A percentile compares a stretch with the other conserved stretches of the same genome.
These are phyloP conservation scores for Leucoraja erinaceus DNA, from an alignment of 2,113 vertebrate species.

Conservation along the genomic window DNA sequence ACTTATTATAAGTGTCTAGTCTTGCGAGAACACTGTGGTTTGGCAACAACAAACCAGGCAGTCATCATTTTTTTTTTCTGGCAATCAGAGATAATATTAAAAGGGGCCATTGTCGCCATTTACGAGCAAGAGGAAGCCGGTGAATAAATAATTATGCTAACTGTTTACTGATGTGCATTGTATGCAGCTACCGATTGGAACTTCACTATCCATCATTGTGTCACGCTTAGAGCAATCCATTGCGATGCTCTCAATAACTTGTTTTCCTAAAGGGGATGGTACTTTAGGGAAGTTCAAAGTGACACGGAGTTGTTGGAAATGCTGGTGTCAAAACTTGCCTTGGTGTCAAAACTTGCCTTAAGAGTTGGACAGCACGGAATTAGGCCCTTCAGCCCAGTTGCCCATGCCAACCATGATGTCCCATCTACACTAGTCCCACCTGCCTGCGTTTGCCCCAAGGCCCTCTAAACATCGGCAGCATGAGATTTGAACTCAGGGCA, in stretches of 20 bases:
- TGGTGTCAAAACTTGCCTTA: no score
- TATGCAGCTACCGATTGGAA: background rate
- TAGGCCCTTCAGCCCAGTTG: no score
- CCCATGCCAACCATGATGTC: no score
- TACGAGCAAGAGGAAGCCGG: background rate
- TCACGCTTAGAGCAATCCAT: background rate
- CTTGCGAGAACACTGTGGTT: background rate
- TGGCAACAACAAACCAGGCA: constrained; percentile 9
- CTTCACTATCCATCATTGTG: background rate
- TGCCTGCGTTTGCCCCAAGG: no score
- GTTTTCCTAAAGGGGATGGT: background rate
- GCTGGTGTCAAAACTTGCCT: no score
- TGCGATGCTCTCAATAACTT: background rate
- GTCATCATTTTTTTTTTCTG: background rate
- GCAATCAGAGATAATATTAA: background rate
- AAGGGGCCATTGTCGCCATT: background rate
- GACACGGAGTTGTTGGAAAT: background rate
- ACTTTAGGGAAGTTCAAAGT: background rate
- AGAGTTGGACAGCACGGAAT: background rate
- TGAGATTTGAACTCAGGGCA: no score
- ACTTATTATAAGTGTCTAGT: background rate
- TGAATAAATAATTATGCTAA: background rate
- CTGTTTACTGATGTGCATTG: background rate
- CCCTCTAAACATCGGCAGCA: no score
- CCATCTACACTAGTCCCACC: no score